Evolutionary conservation across 2,113 vertebrate genomes (phyloP).

Genomic region (Erythrolamprus reginae): DNA sequence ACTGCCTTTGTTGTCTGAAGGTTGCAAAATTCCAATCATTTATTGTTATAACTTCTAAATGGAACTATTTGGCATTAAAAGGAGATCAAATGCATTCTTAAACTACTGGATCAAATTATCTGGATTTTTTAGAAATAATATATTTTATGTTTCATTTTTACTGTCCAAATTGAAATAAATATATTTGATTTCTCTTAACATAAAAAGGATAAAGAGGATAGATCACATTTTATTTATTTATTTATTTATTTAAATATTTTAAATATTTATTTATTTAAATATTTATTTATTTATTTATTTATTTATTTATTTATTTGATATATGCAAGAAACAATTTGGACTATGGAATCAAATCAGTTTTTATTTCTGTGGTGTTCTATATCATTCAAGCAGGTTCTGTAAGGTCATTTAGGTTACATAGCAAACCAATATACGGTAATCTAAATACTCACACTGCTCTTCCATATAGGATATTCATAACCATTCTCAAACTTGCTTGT

Average conservation of each 20-base stretch:
- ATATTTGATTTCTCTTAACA: not conserved
- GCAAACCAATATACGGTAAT: not conserved
- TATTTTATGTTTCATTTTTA: conserved; percentile 9
- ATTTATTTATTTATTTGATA: no score
- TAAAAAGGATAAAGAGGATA: not conserved
- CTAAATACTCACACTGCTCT: not conserved
- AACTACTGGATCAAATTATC: conserved; percentile 20
- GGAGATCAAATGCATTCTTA: conserved; percentile 28
- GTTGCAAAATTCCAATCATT: conserved; percentile 41
- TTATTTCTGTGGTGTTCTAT: not conserved
- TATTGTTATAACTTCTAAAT: conserved; percentile 23
- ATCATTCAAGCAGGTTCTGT: not conserved
- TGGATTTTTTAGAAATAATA: conserved; percentile 20
- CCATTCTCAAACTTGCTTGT: not conserved
- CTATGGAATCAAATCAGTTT: not conserved
- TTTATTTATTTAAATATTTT: no score
- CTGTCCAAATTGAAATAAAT: not conserved
- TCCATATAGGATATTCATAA: not conserved
- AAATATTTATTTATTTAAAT: no score
- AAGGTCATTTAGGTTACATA: not conserved
- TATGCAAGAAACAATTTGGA: not conserved
- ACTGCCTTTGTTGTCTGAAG: conserved; percentile 38
- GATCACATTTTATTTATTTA: no score
- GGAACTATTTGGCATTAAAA: conserved; percentile 43
- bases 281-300: no score